phyloP scores from a whole-genome alignment of 2,888 invertebrate species.

The Oxyteleia sp. region DNA sequence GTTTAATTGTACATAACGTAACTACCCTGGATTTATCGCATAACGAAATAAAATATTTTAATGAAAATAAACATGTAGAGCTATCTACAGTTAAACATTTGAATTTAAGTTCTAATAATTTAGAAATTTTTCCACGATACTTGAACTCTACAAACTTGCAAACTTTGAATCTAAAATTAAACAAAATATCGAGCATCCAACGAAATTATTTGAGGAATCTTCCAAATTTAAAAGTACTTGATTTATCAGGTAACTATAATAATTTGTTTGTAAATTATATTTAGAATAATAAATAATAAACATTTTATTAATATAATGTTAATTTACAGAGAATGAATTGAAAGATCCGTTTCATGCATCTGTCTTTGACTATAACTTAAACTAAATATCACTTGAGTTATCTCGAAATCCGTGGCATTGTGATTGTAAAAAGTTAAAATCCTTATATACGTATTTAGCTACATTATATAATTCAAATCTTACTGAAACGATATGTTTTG shows the following conservation, averaged over 20 bases:
- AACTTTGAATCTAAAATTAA: constrained; percentile 89
- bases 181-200: constrained; percentile 89
- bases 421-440: constrained; percentile 90
- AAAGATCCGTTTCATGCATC: constrained; percentile 86
- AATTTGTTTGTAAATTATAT: neutral
- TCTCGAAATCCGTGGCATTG: constrained; percentile 94
- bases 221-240: constrained; percentile 89
- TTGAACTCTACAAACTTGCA: constrained; percentile 90
- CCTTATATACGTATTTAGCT: constrained; percentile 90
- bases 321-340: constrained; percentile 90
- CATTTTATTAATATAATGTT: constrained; percentile 20
- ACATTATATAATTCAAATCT: constrained; percentile 88
- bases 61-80: constrained; percentile 73
- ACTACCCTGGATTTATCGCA: constrained; percentile 89
- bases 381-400: constrained; percentile 89
- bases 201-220: constrained; percentile 90
- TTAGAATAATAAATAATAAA: neutral
- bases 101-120: constrained; percentile 91
- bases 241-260: constrained; percentile 88
- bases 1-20: constrained; percentile 22
- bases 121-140: constrained; percentile 90
- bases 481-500: constrained; percentile 90
- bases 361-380: constrained; percentile 90
- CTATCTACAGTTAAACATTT: constrained; percentile 89
- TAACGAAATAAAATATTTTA: constrained; percentile 78